Evolutionary conservation across 2,888 invertebrate genomes (phyloP).

Genomic region (Drosophila nr. perissopoda): DNA sequence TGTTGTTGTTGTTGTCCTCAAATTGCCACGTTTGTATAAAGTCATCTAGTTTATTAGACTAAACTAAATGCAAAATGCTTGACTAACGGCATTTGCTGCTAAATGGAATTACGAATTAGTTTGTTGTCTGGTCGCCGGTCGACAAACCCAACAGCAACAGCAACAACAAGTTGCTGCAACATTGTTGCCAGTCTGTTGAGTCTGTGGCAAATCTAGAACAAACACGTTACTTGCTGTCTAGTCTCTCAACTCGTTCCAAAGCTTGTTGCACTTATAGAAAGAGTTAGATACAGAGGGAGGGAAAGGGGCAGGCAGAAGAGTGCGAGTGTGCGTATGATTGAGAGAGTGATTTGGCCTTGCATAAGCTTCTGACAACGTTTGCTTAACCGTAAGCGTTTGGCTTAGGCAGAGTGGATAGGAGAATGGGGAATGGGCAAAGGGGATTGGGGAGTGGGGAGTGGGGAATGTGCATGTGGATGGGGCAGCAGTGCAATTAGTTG

Average conservation of each 20-base stretch:
- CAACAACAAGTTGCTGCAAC: slow-evolving; percentile 69
- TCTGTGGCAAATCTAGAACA: slow-evolving; percentile 66
- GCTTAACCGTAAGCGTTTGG: slow-evolving; percentile 11
- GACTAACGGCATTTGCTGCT: slow-evolving; percentile 41
- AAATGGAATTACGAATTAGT: slow-evolving; percentile 20
- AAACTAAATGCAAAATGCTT: slow-evolving; percentile 61
- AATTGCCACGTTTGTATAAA: slow-evolving; percentile 59
- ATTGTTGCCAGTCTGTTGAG: slow-evolving; percentile 59
- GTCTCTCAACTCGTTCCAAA: slow-evolving; percentile 39
- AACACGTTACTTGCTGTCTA: slow-evolving; percentile 20
- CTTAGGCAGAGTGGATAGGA: not conserved
- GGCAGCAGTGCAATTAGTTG: slow-evolving; percentile 22
- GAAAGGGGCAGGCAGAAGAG: not conserved
- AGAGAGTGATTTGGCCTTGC: slow-evolving; percentile 40
- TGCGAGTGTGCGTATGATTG: slow-evolving; percentile 9
- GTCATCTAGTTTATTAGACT: slow-evolving; percentile 66
- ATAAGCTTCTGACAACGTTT: slow-evolving; percentile 35
- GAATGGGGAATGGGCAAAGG: not conserved
- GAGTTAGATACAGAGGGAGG: not conserved
- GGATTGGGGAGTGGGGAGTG: not conserved
- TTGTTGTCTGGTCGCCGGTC: slow-evolving; percentile 11
- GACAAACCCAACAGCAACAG: not conserved
- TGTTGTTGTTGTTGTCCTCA: slow-evolving; percentile 44
- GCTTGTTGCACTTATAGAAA: slow-evolving; percentile 18
- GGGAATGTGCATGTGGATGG: not conserved